These are phyloP conservation scores for Tribolium freemani DNA, from an alignment of 2,888 invertebrate genomes.

Conservation along the genomic window DNA sequence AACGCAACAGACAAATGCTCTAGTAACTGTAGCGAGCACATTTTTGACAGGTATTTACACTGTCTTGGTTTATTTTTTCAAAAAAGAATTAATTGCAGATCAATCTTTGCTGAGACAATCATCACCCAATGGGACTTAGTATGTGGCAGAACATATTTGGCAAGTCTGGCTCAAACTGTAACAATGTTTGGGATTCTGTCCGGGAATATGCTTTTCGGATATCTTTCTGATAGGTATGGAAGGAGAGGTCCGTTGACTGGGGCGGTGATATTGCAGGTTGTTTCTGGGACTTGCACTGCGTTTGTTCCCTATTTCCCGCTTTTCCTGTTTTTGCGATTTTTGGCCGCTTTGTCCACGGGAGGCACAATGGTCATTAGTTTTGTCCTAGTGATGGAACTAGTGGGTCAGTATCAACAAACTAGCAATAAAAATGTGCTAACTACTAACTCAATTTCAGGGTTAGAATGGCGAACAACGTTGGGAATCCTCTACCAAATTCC, in stretches of 20 bases:
- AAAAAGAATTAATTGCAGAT: constrained; percentile 49
- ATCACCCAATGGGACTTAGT: constrained; percentile 83
- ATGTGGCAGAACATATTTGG: constrained; percentile 76
- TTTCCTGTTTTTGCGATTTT: constrained; percentile 78
- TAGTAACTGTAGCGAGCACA: constrained; percentile 71
- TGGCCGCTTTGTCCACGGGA: constrained; percentile 83
- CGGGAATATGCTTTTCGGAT: constrained; percentile 82
- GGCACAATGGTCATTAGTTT: constrained; percentile 88
- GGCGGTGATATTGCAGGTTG: constrained; percentile 81
- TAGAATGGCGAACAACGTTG: constrained; percentile 71
- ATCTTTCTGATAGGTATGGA: constrained; percentile 85
- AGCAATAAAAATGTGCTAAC: not conserved
- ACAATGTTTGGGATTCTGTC: constrained; percentile 85
- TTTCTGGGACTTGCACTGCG: constrained; percentile 79
- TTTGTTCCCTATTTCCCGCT: constrained; percentile 76
- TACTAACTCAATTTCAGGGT: constrained; percentile 59
- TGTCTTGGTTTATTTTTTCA: constrained; percentile 53
- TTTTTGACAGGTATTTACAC: constrained; percentile 71
- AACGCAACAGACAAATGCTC: constrained; percentile 71
- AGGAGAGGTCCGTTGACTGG: constrained; percentile 80
- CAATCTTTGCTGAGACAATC: constrained; percentile 80
- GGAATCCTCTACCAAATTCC: constrained; percentile 74
- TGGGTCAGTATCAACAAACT: constrained; percentile 66
- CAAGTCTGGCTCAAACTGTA: constrained; percentile 82
- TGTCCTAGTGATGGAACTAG: constrained; percentile 78